Evolutionary conservation across 2,888 invertebrate genomes (phyloP).

Genomic region (Eupithecia insigniata): DNA sequence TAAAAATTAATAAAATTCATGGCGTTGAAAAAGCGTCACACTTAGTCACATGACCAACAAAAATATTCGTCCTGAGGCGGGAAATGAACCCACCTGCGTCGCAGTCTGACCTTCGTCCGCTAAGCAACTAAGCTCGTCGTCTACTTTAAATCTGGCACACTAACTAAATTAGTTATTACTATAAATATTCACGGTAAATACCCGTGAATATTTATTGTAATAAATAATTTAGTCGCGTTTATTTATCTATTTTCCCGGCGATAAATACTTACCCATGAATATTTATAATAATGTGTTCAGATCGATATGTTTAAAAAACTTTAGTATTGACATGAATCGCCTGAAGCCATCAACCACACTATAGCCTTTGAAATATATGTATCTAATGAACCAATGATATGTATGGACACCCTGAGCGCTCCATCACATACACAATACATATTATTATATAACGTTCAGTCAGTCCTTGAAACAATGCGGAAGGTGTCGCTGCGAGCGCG

Average conservation of each 20-base stretch:
- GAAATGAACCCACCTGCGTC: neutral
- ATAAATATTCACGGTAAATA: no score
- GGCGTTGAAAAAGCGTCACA: neutral
- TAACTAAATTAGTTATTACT: no score
- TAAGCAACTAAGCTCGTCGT: neutral
- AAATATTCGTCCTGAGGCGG: neutral
- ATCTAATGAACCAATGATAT: conserved; percentile 7
- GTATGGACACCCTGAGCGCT: conserved; percentile 7
- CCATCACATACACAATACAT: neutral
- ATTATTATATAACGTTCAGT: neutral
- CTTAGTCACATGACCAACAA: neutral
- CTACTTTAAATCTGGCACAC: neutral
- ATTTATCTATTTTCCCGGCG: no score
- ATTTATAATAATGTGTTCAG: no score
- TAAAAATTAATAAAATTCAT: neutral
- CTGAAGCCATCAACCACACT: neutral
- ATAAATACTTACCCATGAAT: no score
- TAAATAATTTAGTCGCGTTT: no score
- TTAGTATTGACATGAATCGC: neutral
- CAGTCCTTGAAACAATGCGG: conserved; percentile 18
- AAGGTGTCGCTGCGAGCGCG: conserved; percentile 15
- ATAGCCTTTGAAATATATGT: neutral
- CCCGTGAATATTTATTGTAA: no score
- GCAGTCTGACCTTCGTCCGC: neutral
- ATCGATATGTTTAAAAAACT: no score